Percentiles rank a stretch among this genome's conserved stretches.
Conservation (phyloP, 2,888 invertebrate species). For the Plemyria rubiginata region DNA sequence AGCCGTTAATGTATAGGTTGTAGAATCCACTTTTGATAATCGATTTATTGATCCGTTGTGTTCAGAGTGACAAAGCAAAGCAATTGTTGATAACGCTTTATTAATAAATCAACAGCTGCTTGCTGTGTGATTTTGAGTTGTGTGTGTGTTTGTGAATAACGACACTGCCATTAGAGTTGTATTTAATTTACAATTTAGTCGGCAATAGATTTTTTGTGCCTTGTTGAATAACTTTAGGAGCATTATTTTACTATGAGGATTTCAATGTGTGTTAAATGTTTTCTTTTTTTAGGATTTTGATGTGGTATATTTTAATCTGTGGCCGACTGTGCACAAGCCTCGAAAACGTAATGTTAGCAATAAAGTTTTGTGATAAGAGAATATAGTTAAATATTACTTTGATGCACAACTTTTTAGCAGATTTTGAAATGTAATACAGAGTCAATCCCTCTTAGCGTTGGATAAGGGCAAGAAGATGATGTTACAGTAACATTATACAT, state of each 20-base stretch:
- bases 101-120: constrained; percentile 69
- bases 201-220: constrained; percentile 34
- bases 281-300: constrained; percentile 20
- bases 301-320: constrained; percentile 30
- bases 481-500: constrained; percentile 34
- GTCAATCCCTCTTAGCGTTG: too few relatives aligned
- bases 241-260: constrained; percentile 22
- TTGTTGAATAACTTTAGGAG: constrained; percentile 29
- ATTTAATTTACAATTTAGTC: constrained; percentile 46
- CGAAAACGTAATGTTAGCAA: constrained; percentile 73
- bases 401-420: constrained; percentile 62
- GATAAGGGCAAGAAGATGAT: too few relatives aligned
- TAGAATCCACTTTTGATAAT: constrained; percentile 65
- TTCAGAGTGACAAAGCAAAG: constrained; percentile 51
- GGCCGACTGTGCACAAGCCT: constrained; percentile 47
- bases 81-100: constrained; percentile 50
- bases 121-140: constrained; percentile 51
- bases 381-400: constrained; percentile 57
- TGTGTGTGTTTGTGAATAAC: constrained; percentile 39
- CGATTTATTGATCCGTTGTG: constrained; percentile 53
- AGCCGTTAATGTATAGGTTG: constrained; percentile 57
- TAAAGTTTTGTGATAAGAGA: constrained; percentile 77
- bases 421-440: constrained; percentile 48
- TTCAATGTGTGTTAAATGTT: constrained; percentile 21
- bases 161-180: constrained; percentile 69